Evolutionary conservation across 2,888 invertebrate genomes (phyloP), one percentile per base, ranked within the genome.

Genomic region (Rhyacophila evoluta): DNA sequence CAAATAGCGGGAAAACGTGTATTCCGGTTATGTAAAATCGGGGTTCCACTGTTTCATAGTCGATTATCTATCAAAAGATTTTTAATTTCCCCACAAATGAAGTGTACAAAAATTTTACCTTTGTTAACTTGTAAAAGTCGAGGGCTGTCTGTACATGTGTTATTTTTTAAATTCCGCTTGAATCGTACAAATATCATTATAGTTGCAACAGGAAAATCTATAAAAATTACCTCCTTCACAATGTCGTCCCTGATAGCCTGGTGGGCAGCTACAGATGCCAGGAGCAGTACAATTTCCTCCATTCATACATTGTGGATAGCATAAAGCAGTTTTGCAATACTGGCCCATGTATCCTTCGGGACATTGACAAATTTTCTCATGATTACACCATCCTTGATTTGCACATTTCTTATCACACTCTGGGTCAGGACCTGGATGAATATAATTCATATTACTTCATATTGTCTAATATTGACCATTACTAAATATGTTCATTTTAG

Each of bases 221-320:
- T 11, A 3, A 11, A 1, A 28, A 25, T 72, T 86, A 95, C 96
- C 96, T 90, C 96, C 97, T 91, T 97, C 97, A 85, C 97, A 97
- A 85, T 96, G 95, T 19, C 94, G 91, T 69, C 97, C 97, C 88
- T 97, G 97, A 87, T 95, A 97, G 10, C 97, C 97, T n/a, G 93
- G 91, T 11, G 95, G 95, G 84, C 97, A 97, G 81, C 94, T 94
- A 86, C 97, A 97, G 1, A 95, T 90, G 0, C 97, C 97, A 2
- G 97, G 97, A 29, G 95, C 95, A 15, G 96, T 95, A 86, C 97
- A 97, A 85, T 95, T 96, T 6, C 97, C 97, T 4, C 96, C 96
- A 87, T 97, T 97, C 93, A 97, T 94, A 85, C 97, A 97, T 85
- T 95, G 95, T 33, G 97, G 97, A 88, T 96, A 97, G 85, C 97